Evolutionary conservation across 2,888 invertebrate genomes (phyloP), one percentile per base, ranked within the genome.

Genomic region (Netelia melanura): DNA sequence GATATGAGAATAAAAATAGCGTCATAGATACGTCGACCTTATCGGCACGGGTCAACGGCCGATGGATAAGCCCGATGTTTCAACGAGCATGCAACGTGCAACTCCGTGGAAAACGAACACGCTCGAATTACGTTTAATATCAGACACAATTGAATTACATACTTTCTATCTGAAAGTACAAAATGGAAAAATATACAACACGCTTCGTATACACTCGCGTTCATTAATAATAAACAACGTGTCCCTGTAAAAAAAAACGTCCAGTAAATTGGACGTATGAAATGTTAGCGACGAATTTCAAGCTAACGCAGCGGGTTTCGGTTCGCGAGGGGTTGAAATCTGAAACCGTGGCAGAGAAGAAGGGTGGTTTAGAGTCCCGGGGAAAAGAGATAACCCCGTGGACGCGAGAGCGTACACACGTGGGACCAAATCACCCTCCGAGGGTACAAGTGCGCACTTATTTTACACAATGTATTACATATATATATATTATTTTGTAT

Each of bases 251-350:
- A 38, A 5, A 38, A 38, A 38, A 38, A 8, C 23, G 67, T 67
- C 44, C 11, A 67, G 48, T 21, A 67, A 30, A 10, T n/a, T 8
- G 23, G 48, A 17, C 2, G 30, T 6, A 14, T 61, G 9, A 61
- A 61, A 72, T 81, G 86, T 56, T 75, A 86, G 86, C 81, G 65
- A 81, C 75, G 78, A 80, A 84, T 76, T 87, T 87, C 76, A 78
- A 81, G 87, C 85, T 79, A 83, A 64, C 82, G 72, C 84, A 87
- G 76, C 83, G 86, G 83, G 67, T 68, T 68, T 38, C 38, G 6
- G 85, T 81, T 76, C 77, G 21, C 21, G 84, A 71, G 83, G 78
- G 86, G 84, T 76, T 64, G 74, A 74, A 54, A 86, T 84, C 80
- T 14, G 72, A 71, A 85, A 83, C 77, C 72, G 48, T 62, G 21